phyloP scores from a whole-genome alignment of 2,113 vertebrate genomes.

The Calonectris borealis region DNA sequence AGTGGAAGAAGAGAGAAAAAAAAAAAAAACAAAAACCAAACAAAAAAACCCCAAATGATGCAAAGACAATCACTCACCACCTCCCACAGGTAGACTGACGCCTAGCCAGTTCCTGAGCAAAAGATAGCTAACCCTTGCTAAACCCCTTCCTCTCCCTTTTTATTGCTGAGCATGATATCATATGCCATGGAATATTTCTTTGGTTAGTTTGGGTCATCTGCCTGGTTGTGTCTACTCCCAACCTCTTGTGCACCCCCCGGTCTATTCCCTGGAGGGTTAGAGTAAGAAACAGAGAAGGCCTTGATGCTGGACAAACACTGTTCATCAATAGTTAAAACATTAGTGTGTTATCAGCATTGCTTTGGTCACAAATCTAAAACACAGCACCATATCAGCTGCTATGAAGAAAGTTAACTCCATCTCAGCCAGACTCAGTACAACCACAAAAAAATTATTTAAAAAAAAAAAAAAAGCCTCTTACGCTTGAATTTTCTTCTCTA shows the following conservation, averaged over 20 bases:
- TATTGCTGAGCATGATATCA: background rate
- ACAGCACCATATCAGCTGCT: background rate
- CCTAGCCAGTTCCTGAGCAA: background rate
- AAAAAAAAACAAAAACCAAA: background rate
- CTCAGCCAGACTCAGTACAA: background rate
- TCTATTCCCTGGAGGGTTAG: background rate
- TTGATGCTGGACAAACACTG: background rate
- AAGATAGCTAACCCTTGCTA: background rate
- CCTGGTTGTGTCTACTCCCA: background rate
- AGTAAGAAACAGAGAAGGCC: background rate
- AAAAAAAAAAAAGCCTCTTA: background rate
- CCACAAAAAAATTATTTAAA: background rate
- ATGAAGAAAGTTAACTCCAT: background rate
- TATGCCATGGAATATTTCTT: background rate
- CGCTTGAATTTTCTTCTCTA: background rate
- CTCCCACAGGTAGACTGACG: background rate
- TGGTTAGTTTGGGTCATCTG: background rate
- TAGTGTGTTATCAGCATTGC: background rate
- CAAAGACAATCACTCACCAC: background rate
- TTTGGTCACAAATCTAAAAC: background rate
- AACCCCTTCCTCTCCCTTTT: background rate
- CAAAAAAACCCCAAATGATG: background rate
- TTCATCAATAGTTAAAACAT: background rate
- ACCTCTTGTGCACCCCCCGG: fast-evolving
- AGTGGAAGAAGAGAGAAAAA: background rate